Evolutionary conservation across 2,888 invertebrate genomes (phyloP), one percentile per base, ranked within the genome.

Genomic region (Tetranychus truncatus): DNA sequence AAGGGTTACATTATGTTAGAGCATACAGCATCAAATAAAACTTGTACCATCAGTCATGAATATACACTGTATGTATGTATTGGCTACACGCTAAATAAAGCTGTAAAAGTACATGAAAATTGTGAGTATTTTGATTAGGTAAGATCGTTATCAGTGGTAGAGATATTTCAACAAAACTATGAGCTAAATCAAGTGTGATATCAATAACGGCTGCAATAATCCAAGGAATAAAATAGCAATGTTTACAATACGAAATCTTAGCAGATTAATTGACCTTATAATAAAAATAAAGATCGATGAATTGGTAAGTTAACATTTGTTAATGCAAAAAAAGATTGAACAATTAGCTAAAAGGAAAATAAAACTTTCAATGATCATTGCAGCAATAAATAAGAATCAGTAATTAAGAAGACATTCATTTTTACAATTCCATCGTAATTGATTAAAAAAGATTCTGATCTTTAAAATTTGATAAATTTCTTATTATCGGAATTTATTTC

Each of bases 291-390:
- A 34, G 34, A 34, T 34, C 4, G 0, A 34, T 34, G 34, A 71
- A 21, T 73, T 11, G 18, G 15, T 18, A 24, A 21, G 11, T 21
- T 46, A 21, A 67, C 71, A n/a, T 21, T 76, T 15, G 74, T 65
- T 0, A 76, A 8, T 18, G n/a, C 69, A 72, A 7, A 73, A 45
- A 21, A 76, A 76, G 34, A 76, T 15, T 66, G 71, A 20, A 18
- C 71, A 71, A 18, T 71, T 66, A 11, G 72, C 74, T 8, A 71
- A 71, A 24, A 74, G 74, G 45, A 76, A 76, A 11, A 76, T 34
- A n/a, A 76, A 44, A 67, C 76, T 76, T 74, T 76, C 74, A 45
- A 76, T 76, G 11, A 71, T 74, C 24, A 76, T 34, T 7, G 71
- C 46, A 45, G 74, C 65, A 7, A 76, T 24, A 1, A 24, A 24